Conservation (phyloP, 2,888 invertebrate species). For the Amphipoea oculea region DNA sequence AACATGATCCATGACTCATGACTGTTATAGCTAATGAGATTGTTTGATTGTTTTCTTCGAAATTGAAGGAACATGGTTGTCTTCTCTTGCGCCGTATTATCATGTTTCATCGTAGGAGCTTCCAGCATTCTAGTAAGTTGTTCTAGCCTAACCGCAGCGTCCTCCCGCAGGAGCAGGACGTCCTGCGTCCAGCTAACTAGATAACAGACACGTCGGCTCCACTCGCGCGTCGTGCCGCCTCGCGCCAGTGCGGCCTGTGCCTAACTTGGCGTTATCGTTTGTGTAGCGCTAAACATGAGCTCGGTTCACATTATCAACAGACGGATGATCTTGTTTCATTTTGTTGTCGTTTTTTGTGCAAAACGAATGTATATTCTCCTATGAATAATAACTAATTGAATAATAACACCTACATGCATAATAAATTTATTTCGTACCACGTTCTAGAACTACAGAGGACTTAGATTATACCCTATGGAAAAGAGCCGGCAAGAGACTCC, state of each 20-base stretch:
- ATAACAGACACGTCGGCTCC: constrained; percentile 46
- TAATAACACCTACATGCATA: not conserved
- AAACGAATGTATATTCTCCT: not conserved
- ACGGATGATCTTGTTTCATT: constrained; percentile 8
- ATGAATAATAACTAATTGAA: not conserved
- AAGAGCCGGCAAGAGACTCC: not conserved
- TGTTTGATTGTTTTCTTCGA: not conserved
- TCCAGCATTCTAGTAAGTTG: not conserved
- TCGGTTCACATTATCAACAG: constrained; percentile 14
- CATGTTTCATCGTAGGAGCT: not conserved
- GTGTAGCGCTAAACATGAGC: constrained; percentile 23
- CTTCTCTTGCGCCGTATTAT: not conserved
- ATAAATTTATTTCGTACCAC: too few relatives aligned
- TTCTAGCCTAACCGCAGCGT: not conserved
- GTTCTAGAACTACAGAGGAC: not conserved
- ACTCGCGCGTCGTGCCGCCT: constrained; percentile 7
- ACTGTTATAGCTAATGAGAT: not conserved
- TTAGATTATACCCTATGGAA: not conserved
- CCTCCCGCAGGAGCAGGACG: constrained; percentile 25
- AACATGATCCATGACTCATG: not conserved
- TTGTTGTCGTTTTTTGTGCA: not conserved
- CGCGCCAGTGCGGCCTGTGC: constrained; percentile 10
- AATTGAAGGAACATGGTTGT: not conserved
- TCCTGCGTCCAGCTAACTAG: constrained; percentile 47
- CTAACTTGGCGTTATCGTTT: constrained; percentile 16